phyloP scores from a whole-genome alignment of 2,797 vertebrate species.

The Neopelma chrysocephalum region DNA sequence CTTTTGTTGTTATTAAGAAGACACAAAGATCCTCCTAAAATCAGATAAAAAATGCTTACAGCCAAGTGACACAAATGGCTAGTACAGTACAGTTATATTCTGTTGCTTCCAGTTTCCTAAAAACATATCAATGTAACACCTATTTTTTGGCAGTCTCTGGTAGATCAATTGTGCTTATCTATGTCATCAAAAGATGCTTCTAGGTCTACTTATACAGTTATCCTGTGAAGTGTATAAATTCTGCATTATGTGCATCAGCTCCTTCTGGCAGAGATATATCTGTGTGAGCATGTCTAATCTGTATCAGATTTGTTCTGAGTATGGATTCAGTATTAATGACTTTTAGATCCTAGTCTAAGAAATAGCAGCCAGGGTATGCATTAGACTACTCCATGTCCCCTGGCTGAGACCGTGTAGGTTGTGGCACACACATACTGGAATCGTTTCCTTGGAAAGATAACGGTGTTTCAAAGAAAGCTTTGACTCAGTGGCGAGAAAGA shows the following conservation, averaged over 20 bases:
- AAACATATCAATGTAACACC: fast-evolving
- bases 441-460: not conserved
- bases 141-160: not conserved
- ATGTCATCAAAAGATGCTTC: not conserved
- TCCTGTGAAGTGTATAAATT: not conserved
- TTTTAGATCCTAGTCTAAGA: not conserved
- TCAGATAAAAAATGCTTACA: not conserved
- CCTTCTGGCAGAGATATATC: not conserved
- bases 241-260: not conserved
- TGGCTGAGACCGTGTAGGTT: not conserved
- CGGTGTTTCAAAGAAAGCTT: not conserved
- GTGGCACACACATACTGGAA: not conserved
- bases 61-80: not conserved
- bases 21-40: not conserved
- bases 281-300: not conserved
- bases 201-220: not conserved
- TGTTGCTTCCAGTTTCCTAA: not conserved
- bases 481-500: not conserved
- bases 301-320: not conserved
- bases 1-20: not conserved
- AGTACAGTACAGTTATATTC: not conserved
- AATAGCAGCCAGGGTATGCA: not conserved
- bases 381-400: not conserved
- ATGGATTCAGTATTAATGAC: not conserved
- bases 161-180: not conserved